These are phyloP conservation scores for Philopotamus ludificatus DNA, from an alignment of 1,140 invertebrate species.

Conservation along the genomic window DNA sequence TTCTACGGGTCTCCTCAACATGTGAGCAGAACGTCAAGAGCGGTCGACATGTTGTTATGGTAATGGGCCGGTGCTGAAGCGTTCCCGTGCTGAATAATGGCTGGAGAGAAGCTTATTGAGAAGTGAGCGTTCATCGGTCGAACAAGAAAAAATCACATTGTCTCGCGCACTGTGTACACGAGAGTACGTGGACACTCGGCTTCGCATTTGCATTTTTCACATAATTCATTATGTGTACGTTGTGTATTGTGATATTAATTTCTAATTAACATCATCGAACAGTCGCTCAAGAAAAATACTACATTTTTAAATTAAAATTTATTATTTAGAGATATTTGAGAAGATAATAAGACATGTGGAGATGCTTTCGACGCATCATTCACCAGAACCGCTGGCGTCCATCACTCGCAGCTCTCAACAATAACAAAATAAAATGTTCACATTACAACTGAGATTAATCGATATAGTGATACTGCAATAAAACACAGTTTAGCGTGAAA, in stretches of 20 bases:
- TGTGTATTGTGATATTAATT: too few relatives aligned
- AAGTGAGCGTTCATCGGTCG: conserved; percentile 1
- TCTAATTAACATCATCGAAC: too few relatives aligned
- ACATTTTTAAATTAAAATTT: too few relatives aligned
- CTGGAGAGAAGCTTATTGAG: conserved; percentile 20
- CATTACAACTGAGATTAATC: conserved; percentile 9
- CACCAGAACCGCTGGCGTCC: conserved; percentile 23
- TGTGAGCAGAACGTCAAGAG: conserved; percentile 9
- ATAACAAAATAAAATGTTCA: conserved; percentile 24
- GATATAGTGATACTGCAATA: too few relatives aligned
- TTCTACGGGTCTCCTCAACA: conserved; percentile 9
- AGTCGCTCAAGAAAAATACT: too few relatives aligned
- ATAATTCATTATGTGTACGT: too few relatives aligned
- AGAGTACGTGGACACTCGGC: too few relatives aligned
- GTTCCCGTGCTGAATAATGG: conserved; percentile 13
- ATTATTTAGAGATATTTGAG: too few relatives aligned
- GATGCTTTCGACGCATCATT: background rate
- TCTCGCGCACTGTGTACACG: background rate
- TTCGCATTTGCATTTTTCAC: too few relatives aligned
- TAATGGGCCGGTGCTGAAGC: conserved; percentile 14
- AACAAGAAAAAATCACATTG: background rate
- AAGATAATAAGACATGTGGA: too few relatives aligned
- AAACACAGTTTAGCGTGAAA: too few relatives aligned
- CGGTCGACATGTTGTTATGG: conserved; percentile 23
- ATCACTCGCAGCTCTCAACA: conserved; percentile 28